A percentile compares a stretch with the other conserved stretches of the same genome.
phyloP scores from a whole-genome alignment of 1,140 invertebrate species.

The Ditylenchus dipsaci region DNA sequence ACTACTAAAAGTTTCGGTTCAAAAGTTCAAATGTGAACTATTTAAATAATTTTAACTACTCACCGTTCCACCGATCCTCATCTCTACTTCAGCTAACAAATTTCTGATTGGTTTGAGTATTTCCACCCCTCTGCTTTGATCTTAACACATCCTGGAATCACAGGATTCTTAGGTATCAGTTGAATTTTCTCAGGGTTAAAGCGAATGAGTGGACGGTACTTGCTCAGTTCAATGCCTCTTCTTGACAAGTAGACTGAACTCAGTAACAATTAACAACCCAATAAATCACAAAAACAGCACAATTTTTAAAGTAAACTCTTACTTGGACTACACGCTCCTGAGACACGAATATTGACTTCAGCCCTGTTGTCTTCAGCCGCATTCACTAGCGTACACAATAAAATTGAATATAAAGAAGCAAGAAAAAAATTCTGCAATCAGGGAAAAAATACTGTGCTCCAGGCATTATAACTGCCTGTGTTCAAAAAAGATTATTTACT shows the following conservation, averaged over 20 bases:
- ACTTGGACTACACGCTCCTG: constrained; percentile 57
- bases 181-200: constrained; percentile 58
- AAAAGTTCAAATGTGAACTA: neutral
- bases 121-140: constrained; percentile 58
- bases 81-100: constrained; percentile 56
- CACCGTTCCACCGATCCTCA: constrained; percentile 55
- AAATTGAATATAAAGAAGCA: neutral
- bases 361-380: constrained; percentile 44
- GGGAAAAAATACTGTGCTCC: no score
- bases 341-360: constrained; percentile 56
- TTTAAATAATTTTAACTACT: neutral
- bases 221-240: constrained; percentile 54
- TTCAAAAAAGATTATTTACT: no score
- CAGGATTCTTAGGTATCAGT: constrained; percentile 56
- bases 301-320: constrained; percentile 13
- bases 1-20: neutral
- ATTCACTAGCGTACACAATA: neutral
- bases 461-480: no score
- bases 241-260: constrained; percentile 54
- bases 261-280: neutral
- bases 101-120: constrained; percentile 54
- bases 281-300: constrained; percentile 16
- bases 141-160: constrained; percentile 57
- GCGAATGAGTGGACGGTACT: constrained; percentile 54
- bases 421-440: neutral